A percentile compares a stretch with the other conserved stretches of the same genome.
Evolutionary conservation across 2,113 vertebrate species (phyloP).

Genomic region (Sphyrna mokarran): DNA sequence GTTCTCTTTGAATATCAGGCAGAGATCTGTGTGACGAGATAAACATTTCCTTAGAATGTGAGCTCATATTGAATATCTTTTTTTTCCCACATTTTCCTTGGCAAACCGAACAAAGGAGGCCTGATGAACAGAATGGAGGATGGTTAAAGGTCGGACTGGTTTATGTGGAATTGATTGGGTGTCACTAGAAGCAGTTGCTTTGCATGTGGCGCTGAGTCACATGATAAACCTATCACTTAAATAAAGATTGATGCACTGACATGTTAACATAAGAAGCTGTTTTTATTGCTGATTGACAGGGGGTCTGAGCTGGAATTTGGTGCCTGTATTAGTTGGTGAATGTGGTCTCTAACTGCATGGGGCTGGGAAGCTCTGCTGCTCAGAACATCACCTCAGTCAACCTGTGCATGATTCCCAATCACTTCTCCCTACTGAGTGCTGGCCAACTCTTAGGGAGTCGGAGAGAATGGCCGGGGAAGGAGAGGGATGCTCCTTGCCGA

Average conservation of each 20-base stretch:
- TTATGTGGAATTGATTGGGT: not conserved
- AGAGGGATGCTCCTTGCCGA: too few relatives aligned
- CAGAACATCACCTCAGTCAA: not conserved
- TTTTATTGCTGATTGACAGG: not conserved
- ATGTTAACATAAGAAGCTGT: not conserved
- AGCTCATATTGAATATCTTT: not conserved
- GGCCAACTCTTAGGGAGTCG: too few relatives aligned
- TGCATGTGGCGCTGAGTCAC: not conserved
- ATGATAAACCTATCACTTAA: not conserved
- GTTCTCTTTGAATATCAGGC: not conserved
- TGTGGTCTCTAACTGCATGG: not conserved
- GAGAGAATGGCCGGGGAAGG: too few relatives aligned
- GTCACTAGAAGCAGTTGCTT: not conserved
- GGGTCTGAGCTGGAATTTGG: not conserved
- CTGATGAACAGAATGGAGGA: not conserved
- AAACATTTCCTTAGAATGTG: not conserved
- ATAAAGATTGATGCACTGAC: not conserved
- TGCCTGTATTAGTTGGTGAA: not conserved
- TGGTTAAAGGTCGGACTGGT: not conserved
- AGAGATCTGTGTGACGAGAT: not conserved
- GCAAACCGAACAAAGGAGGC: not conserved
- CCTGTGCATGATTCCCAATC: not conserved
- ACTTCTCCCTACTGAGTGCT: not conserved
- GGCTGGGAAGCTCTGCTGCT: not conserved
- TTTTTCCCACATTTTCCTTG: not conserved